These are phyloP conservation scores for Teleopsis dalmanni DNA, from an alignment of 1,140 invertebrate species.

Conservation along the genomic window DNA sequence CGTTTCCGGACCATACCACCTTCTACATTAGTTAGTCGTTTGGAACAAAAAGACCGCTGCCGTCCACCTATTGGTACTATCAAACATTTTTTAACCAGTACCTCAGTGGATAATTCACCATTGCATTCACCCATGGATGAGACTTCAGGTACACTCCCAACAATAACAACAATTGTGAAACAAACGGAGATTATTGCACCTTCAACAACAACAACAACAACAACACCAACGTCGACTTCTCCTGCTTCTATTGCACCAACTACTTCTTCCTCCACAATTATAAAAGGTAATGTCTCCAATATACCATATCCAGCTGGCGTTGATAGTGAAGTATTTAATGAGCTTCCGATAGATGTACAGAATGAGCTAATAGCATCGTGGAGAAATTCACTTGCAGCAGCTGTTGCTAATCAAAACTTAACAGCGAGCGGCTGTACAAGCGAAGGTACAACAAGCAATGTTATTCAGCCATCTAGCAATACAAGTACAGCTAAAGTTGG, in stretches of 20 bases:
- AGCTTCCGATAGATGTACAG: slow-evolving; percentile 54
- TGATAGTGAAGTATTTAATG: slow-evolving; percentile 54
- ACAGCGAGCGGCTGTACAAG: too few species aligned
- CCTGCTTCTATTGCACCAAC: slow-evolving; percentile 25
- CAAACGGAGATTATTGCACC: not conserved
- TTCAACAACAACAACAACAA: slow-evolving; percentile 11
- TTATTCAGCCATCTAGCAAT: not conserved
- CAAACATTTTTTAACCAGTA: slow-evolving; percentile 21
- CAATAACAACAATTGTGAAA: not conserved
- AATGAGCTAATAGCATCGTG: slow-evolving; percentile 55
- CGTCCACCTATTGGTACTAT: not conserved
- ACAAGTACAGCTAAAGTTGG: slow-evolving; percentile 1
- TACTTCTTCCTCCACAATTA: slow-evolving; percentile 24
- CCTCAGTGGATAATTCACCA: slow-evolving; percentile 47
- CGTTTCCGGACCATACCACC: slow-evolving; percentile 34
- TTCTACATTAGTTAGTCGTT: slow-evolving; percentile 28
- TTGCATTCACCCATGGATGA: slow-evolving; percentile 37
- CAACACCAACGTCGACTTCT: slow-evolving; percentile 22
- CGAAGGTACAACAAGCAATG: slow-evolving; percentile 8
- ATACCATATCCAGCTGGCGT: slow-evolving; percentile 49
- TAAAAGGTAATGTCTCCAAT: slow-evolving; percentile 21
- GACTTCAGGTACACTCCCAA: slow-evolving; percentile 38
- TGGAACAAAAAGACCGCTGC: slow-evolving; percentile 18
- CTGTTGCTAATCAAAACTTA: slow-evolving; percentile 16
- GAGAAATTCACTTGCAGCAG: slow-evolving; percentile 46